Percentiles rank a stretch among this genome's conserved stretches.
These are phyloP conservation scores for Rambutsinella grinnellia DNA, from an alignment of 2,888 invertebrate species.

Conservation along the genomic window DNA sequence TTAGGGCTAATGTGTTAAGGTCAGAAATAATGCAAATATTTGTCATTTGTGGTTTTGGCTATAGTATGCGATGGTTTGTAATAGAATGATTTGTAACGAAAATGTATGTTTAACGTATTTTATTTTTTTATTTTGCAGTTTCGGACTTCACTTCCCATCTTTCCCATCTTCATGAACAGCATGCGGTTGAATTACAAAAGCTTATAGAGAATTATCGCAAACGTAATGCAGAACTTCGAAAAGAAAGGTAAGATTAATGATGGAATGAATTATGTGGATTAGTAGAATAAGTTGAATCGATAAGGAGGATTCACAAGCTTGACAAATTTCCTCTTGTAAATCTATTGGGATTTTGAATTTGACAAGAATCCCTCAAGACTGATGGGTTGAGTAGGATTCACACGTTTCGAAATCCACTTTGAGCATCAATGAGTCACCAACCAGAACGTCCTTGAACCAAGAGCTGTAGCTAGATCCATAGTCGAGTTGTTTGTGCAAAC, in stretches of 20 bases:
- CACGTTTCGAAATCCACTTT: constrained; percentile 39
- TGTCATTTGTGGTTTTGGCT: too few relatives aligned
- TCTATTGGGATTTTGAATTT: too few relatives aligned
- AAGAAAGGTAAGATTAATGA: constrained; percentile 79
- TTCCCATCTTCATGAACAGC: constrained; percentile 89
- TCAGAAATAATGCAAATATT: background rate
- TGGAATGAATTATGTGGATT: background rate
- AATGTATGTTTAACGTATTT: background rate
- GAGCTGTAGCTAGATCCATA: constrained; percentile 34
- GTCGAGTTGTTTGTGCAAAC: constrained; percentile 33
- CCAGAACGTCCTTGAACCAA: constrained; percentile 38
- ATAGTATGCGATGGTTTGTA: too few relatives aligned
- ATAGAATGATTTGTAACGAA: too few relatives aligned
- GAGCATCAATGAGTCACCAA: constrained; percentile 30
- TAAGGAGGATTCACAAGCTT: too few relatives aligned
- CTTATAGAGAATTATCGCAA: constrained; percentile 89
- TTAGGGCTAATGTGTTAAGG: background rate
- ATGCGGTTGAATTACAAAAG: constrained; percentile 87
- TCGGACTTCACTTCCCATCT: constrained; percentile 92
- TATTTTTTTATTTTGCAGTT: constrained; percentile 75
- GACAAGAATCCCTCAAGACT: too few relatives aligned
- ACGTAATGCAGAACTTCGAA: constrained; percentile 85
- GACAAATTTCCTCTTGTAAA: too few relatives aligned
- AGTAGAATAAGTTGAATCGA: background rate
- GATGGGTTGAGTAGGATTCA: constrained; percentile 14